These are phyloP conservation scores for Conomelus anceps DNA, from an alignment of 2,888 invertebrate species.

Conservation along the genomic window DNA sequence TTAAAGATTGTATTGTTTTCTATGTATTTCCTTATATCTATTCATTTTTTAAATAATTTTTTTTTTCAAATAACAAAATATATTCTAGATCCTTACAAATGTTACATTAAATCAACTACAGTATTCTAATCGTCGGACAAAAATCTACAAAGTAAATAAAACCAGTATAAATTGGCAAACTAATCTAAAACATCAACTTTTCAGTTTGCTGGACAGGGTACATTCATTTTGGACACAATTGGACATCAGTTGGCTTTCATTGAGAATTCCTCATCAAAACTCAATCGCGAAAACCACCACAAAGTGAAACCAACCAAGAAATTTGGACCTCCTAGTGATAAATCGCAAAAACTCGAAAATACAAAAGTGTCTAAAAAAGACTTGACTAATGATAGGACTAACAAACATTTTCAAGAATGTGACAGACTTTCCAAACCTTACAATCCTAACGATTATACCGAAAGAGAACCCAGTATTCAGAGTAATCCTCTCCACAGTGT, in stretches of 20 bases:
- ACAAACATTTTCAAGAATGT: neutral
- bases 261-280: neutral
- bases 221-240: neutral
- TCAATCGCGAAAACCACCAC: neutral
- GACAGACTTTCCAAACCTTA: neutral
- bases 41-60: too few relatives aligned
- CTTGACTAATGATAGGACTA: neutral
- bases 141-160: too few relatives aligned
- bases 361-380: neutral
- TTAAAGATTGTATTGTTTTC: too few relatives aligned
- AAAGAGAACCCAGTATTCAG: neutral
- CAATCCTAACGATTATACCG: neutral
- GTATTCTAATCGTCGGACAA: too few relatives aligned
- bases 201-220: neutral
- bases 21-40: too few relatives aligned
- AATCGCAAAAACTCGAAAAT: neutral
- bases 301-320: neutral
- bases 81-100: too few relatives aligned
- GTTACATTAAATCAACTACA: too few relatives aligned
- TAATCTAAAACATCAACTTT: neutral
- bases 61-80: too few relatives aligned
- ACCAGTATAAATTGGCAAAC: too few relatives aligned
- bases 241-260: neutral
- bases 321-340: neutral
- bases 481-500: neutral